Conservation (phyloP, 2,113 vertebrate genomes). For the Synchiropus splendidus region DNA sequence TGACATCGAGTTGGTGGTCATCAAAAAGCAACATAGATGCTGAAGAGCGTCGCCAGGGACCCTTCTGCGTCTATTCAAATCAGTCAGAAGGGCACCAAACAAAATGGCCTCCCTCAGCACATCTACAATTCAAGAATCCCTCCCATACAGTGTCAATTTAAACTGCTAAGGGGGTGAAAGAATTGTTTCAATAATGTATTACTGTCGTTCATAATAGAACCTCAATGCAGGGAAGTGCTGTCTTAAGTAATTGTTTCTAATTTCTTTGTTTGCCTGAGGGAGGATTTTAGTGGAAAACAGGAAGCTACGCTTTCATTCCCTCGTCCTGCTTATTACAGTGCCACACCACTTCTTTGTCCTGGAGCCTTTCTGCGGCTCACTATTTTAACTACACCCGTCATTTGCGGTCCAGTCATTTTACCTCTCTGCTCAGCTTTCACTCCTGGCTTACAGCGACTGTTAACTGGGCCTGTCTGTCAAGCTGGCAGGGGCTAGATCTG, state of each 20-base stretch:
- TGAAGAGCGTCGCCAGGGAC: conserved; percentile 53
- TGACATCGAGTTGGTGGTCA: conserved; percentile 44
- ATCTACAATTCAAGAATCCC: conserved; percentile 51
- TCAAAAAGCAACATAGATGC: conserved; percentile 56
- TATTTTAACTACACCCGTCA: conserved; percentile 75
- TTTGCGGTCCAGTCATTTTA: conserved; percentile 69
- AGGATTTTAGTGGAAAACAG: conserved; percentile 52
- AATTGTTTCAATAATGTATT: conserved; percentile 26
- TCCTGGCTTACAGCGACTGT: conserved; percentile 58
- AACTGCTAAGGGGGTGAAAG: conserved; percentile 16
- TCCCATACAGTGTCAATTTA: conserved; percentile 27
- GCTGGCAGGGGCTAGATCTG: conserved; percentile 41
- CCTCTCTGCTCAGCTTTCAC: conserved; percentile 54
- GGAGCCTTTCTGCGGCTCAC: conserved; percentile 60
- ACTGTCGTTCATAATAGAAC: conserved; percentile 15
- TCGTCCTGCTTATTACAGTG: conserved; percentile 59
- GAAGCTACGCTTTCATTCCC: conserved; percentile 58
- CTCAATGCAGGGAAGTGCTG: conserved; percentile 36
- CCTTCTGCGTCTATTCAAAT: conserved; percentile 50
- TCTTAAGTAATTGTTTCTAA: conserved; percentile 47
- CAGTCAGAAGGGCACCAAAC: conserved; percentile 43
- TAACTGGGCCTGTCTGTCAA: conserved; percentile 69
- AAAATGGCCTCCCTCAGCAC: conserved; percentile 44
- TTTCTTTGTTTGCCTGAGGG: conserved; percentile 55
- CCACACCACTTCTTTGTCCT: conserved; percentile 54